Base-by-base conservation (phyloP, 2,888 invertebrate species). In the Amphipyra berbera region DNA sequence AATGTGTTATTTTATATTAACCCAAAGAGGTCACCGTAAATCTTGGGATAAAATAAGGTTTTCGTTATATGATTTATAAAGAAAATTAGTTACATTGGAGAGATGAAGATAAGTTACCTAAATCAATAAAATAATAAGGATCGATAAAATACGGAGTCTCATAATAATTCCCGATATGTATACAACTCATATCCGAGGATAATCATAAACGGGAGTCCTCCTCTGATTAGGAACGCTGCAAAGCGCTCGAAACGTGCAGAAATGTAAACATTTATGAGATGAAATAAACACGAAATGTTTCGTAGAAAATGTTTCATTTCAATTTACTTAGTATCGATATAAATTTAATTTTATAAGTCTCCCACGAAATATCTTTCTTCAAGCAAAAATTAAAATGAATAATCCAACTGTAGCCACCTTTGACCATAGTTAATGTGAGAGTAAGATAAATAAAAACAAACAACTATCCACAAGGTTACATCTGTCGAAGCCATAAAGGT, bases 1-100 rank as follows among this genome's bases (percentile, higher is more conserved):
- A 56, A 69, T 53, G 41, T 55, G 40, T 68, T 68, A 35, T 53
- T 65, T 56, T 73, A 38, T 54, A 65, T 57, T 68, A 66, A 59
- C 59, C 45, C 45, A 12, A 46, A 21, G 71, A 71, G 38, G 53
- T 71, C 15, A 50, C 27, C 41, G 8, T 30, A 15, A 58, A 47
- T 66, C 50, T 66, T 46, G 14, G 30, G n/a, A 27, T n/a, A 13
- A 44, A 42, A 72, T 54, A 54, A 49, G 27, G 49, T 54, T 42
- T 21, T 30, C 33, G 35, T 33, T 30, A 35, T 35, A 38, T 46
- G 21, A 1, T 21, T 1, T 21, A 21, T 21, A 21, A 21, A 21
- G 1, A 21, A 21, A 21, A 21, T 21, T 21, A 21, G 21, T 21
- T 21, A 21, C 21, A 37, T 41, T 41, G 12, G 12, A 14, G 0